Base-by-base conservation (phyloP, 2,113 vertebrate species). In the Spermophilus dauricus region DNA sequence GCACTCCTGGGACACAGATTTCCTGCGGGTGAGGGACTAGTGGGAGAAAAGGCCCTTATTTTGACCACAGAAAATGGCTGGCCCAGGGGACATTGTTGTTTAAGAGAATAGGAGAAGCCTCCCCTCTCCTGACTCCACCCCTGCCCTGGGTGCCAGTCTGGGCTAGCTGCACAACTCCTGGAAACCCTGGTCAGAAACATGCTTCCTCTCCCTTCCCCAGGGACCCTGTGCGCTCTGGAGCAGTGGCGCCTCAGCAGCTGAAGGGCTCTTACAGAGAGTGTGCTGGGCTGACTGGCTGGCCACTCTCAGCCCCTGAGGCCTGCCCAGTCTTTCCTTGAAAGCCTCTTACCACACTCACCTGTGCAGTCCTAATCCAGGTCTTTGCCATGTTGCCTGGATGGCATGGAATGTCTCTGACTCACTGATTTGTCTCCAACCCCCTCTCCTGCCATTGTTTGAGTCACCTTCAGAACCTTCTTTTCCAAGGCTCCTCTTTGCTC, bases 11-110 rank as follows among this genome's bases (percentile, higher is more conserved):
- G 70, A 81, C 48, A 45, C 28, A 20, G 96, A 95, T 87, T 97
- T 98, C 98, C 97, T 97, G 96, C 95, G 94, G 75, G 58, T 51
- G 87, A 97, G 84, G 75, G 84, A 80, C 95, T 91, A 80, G 70
- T 20, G 30, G 8, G 14, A 86, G 85, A 90, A 91, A 81, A 83
- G 63, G n/a, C 48, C 77, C 61, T 96, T 75, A 45, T 87, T 95
- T 95, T 88, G 39, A 78, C 51, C 70, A 45, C 42, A 97, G 92
- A 96, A 96, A 97, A 96, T 95, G 95, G 32, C 93, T 86, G 58
- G 67, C 48, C 96, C 37, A 26, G 30, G 45, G 73, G 53, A 48
- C 81, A 98, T 97, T 98, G 98, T 96, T 96, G 91, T 97, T 11
- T 0, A 0, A 96, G 95, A 97, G 94, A 97, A 98, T 72, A 90